Conservation (phyloP, 2,113 vertebrate genomes). For the Heliornis fulica region DNA sequence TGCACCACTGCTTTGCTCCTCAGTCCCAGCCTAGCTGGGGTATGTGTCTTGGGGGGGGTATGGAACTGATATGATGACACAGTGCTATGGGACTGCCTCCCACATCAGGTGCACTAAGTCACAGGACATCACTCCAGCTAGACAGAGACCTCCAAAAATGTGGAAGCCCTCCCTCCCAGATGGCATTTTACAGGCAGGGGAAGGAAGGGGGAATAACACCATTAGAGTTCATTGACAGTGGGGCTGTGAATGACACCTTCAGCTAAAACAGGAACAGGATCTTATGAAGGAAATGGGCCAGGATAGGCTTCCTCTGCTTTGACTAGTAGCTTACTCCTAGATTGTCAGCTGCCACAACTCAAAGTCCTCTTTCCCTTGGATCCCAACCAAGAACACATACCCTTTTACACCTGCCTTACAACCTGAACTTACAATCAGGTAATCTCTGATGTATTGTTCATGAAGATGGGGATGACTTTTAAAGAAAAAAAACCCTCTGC, state of each 20-base stretch:
- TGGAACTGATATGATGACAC: background rate
- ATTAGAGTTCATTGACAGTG: background rate
- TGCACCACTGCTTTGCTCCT: background rate
- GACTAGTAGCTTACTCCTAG: background rate
- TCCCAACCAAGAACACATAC: background rate
- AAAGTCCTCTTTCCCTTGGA: background rate
- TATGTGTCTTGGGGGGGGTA: too few relatives aligned
- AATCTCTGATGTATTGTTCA: background rate
- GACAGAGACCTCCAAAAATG: background rate
- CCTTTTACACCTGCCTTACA: background rate
- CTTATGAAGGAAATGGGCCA: background rate
- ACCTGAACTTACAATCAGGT: background rate
- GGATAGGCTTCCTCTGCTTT: background rate
- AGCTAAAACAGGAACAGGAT: background rate
- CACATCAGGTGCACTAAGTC: background rate
- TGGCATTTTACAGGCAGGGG: background rate
- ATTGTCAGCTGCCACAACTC: background rate
- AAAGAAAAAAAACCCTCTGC: background rate
- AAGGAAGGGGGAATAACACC: background rate
- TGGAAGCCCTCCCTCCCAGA: background rate
- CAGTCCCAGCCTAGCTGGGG: background rate
- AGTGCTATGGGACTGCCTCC: background rate
- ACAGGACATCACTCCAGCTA: background rate
- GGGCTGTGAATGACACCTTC: background rate
- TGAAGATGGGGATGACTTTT: background rate